Base-by-base conservation (phyloP, 2,888 invertebrate genomes). In the Paralinhomoeus sp. region DNA sequence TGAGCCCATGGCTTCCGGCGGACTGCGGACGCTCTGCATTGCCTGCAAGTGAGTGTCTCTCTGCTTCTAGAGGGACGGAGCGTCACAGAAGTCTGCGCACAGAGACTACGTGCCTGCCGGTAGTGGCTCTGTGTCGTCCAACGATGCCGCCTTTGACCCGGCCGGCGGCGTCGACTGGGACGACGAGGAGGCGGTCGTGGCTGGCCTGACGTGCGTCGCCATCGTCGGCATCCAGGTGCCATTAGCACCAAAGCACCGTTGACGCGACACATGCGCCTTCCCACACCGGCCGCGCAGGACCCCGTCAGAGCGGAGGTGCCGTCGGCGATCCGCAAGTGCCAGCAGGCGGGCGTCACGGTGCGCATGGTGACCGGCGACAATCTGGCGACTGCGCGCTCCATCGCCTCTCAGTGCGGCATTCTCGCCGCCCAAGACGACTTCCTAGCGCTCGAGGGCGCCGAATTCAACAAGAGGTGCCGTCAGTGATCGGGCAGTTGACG, bases 241-340 rank as follows among this genome's bases (percentile, higher is more conserved):
- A 5, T 69, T 70, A 42, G 51, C 69, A 52, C 63, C 62, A 18
- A 31, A 31, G 12, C 7, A 31, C 46, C 9, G 56, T 63, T 24
- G 55, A 63, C 12, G 48, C 48, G 2, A 57, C 54, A 20, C 55
- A 66, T 23, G 65, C 64, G 23, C 64, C 62, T 53, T 46, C 66
- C 24, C 57, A 57, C 44, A 54, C 66, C 33, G 58, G 62, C 12
- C 52, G 91, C 93, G 62, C 89, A 93, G 69, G 66, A 66, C 49
- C 66, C 66, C 13, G 65, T 66, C 45, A 50, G 66, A 51, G 58
- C 56, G 36, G 68, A 64, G 60, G 67, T 67, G 20, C 69, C 69
- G 2, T 64, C 61, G 33, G 67, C 70, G 21, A 70, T 69, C 42
- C 55, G 52, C 40, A 64, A 64, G 47, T 70, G 69, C 53, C 67